These are phyloP conservation scores for Siniperca obscura DNA, from an alignment of 2,797 vertebrate genomes.

Conservation along the genomic window DNA sequence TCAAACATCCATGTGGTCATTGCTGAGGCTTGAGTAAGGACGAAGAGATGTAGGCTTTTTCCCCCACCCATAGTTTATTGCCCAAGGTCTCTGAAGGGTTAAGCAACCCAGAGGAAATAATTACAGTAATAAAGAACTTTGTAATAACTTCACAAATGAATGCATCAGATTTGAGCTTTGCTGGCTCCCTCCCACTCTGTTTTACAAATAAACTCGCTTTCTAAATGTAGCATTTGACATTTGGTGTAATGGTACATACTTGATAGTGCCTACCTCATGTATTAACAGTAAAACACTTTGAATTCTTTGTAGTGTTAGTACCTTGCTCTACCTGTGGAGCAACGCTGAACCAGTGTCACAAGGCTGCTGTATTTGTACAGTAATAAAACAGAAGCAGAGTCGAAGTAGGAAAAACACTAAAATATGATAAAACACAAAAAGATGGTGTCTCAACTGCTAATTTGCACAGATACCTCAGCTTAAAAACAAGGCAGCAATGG, in stretches of 20 bases:
- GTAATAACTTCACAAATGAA: conserved; percentile 56
- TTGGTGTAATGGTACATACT: conserved; percentile 24
- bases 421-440: neutral
- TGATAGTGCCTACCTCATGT: conserved; percentile 11
- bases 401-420: neutral
- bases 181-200: conserved; percentile 28
- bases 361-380: neutral
- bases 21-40: conserved; percentile 49
- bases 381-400: neutral
- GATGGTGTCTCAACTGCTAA: neutral
- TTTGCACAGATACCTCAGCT: neutral
- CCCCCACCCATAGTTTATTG: conserved; percentile 33
- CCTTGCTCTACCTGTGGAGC: neutral
- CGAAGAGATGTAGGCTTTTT: conserved; percentile 24
- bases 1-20: conserved; percentile 35
- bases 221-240: conserved; percentile 54
- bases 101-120: conserved; percentile 50
- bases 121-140: conserved; percentile 52
- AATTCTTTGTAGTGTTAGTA: conserved; percentile 4
- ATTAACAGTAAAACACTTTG: conserved; percentile 15
- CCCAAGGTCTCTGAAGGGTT: conserved; percentile 57
- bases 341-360: conserved; percentile 1
- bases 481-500: neutral
- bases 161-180: conserved; percentile 37
- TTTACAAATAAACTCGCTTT: conserved; percentile 52